Conservation (phyloP, 2,113 vertebrate genomes). For the Nothoprocta pentlandii region DNA sequence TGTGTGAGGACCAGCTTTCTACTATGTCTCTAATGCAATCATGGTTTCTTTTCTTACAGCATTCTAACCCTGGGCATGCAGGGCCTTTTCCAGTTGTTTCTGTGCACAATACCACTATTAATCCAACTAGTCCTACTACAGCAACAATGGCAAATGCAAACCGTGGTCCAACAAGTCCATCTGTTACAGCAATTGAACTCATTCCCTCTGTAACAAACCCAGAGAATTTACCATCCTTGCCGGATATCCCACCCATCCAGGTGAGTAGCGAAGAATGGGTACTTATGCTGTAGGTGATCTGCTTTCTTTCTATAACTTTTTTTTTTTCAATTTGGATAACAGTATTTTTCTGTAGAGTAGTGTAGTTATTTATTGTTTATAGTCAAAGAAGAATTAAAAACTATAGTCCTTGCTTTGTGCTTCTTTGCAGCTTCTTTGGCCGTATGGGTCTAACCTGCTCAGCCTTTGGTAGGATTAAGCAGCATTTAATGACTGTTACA, state of each 20-base stretch:
- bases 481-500: background rate
- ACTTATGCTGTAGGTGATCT: background rate
- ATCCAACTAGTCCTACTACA: constrained; percentile 97
- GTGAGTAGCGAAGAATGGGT: constrained; percentile 75
- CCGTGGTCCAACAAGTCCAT: constrained; percentile 92
- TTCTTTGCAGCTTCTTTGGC: rapidly evolving
- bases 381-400: background rate
- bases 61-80: constrained; percentile 97
- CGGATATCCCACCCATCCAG: constrained; percentile 98
- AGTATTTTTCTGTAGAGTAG: background rate
- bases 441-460: background rate
- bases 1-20: background rate
- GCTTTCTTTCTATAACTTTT: background rate
- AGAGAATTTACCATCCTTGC: constrained; percentile 95
- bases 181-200: constrained; percentile 92
- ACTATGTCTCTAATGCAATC: background rate
- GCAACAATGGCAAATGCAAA: constrained; percentile 94
- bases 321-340: background rate
- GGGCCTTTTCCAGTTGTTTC: constrained; percentile 96
- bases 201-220: constrained; percentile 98
- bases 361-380: rapidly evolving
- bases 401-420: background rate
- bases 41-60: constrained; percentile 78
- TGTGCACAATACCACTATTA: constrained; percentile 92
- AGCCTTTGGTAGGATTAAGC: background rate